phyloP scores from a whole-genome alignment of 2,888 invertebrate genomes.

The Apamea epomidion region DNA sequence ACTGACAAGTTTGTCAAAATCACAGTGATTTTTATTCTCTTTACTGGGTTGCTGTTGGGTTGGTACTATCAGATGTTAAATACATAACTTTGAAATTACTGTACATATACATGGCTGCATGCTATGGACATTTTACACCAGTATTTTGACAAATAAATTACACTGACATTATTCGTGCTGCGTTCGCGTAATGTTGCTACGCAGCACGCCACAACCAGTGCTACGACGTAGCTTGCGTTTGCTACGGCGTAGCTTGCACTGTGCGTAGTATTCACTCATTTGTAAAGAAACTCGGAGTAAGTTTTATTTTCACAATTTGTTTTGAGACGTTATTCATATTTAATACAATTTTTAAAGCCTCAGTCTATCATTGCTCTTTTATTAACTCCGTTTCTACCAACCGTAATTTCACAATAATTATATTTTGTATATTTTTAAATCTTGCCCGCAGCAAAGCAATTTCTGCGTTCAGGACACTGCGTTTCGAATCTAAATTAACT shows the following conservation, averaged over 20 bases:
- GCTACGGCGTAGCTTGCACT: slow-evolving; percentile 23
- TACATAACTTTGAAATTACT: no score
- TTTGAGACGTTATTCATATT: neutral
- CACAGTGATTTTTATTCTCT: no score
- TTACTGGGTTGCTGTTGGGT: no score
- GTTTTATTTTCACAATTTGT: neutral
- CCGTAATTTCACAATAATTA: neutral
- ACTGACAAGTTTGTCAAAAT: no score
- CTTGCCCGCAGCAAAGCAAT: no score
- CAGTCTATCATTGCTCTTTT: no score
- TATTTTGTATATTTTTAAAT: neutral
- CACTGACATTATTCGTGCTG: neutral
- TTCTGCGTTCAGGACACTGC: neutral
- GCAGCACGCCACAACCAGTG: neutral
- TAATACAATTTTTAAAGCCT: neutral
- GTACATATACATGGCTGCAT: neutral
- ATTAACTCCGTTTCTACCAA: no score
- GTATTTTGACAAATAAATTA: neutral
- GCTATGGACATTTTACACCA: neutral
- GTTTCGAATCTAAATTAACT: slow-evolving; percentile 21
- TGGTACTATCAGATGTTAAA: no score
- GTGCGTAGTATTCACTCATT: neutral
- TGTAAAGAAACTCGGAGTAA: neutral
- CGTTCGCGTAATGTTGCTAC: neutral
- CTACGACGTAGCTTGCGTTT: slow-evolving; percentile 17